Evolutionary conservation across 2,797 vertebrate species (phyloP).

Genomic region (Myoxocephalus aenaeus): DNA sequence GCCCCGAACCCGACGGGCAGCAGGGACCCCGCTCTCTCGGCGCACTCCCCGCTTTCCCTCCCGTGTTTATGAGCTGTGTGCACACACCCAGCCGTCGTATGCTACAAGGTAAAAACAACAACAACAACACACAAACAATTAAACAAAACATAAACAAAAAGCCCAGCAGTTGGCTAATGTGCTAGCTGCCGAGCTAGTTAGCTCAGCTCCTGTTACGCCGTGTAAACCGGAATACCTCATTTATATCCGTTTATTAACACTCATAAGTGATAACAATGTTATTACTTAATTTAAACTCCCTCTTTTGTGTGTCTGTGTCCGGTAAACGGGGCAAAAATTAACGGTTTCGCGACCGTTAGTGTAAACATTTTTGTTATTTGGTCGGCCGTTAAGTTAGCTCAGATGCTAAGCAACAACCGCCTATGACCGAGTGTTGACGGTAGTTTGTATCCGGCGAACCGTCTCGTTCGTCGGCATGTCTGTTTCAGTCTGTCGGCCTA

Average conservation of each 20-base stretch:
- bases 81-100: not conserved
- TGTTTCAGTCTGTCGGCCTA: constrained; percentile 45
- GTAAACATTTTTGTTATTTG: not conserved
- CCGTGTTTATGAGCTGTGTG: constrained; percentile 24
- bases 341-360: not conserved
- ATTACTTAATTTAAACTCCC: not conserved
- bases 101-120: constrained; percentile 51
- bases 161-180: constrained; percentile 35
- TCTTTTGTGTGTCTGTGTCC: fast-evolving
- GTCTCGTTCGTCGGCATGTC: constrained; percentile 7
- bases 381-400: constrained; percentile 18
- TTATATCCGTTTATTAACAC: not conserved
- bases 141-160: constrained; percentile 38
- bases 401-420: constrained; percentile 37
- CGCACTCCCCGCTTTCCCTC: constrained; percentile 5
- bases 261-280: fast-evolving
- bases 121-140: constrained; percentile 3
- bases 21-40: constrained; percentile 60
- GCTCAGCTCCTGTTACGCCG: constrained; percentile 22
- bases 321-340: fast-evolving
- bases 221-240: constrained; percentile 8
- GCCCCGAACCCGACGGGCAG: constrained; percentile 75
- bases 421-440: not conserved
- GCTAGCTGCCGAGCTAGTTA: constrained; percentile 47
- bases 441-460: constrained; percentile 10